A percentile compares a stretch with the other conserved stretches of the same genome.
Evolutionary conservation across 1,140 invertebrate species (phyloP).

Genomic region (Saccostrea cuccullata): DNA sequence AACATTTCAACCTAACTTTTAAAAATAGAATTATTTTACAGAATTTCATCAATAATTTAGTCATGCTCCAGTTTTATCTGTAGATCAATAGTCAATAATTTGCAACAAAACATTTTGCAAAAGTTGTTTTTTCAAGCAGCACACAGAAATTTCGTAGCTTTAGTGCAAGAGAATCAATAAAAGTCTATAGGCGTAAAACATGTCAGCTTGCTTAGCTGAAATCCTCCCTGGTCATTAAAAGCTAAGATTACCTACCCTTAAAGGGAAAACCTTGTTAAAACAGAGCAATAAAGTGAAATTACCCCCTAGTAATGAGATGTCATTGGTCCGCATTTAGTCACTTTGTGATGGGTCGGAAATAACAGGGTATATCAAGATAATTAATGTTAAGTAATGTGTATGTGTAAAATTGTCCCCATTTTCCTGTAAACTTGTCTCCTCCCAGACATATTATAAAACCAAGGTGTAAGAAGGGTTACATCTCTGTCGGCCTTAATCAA

Average conservation of each 20-base stretch:
- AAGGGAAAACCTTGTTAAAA: constrained; percentile 22
- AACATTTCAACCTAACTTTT: not conserved
- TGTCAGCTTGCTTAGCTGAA: not conserved
- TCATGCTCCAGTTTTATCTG: not conserved
- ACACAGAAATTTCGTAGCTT: not conserved
- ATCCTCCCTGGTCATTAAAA: constrained; percentile 31
- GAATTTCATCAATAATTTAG: constrained; percentile 11
- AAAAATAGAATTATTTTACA: not conserved
- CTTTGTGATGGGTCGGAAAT: constrained; percentile 1
- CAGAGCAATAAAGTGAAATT: constrained; percentile 35
- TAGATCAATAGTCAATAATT: not conserved
- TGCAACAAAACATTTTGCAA: not conserved
- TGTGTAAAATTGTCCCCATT: not conserved
- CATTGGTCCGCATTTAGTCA: constrained; percentile 6
- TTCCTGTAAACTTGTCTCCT: not conserved
- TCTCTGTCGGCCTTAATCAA: not conserved
- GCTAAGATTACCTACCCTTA: constrained; percentile 6
- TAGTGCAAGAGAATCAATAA: constrained; percentile 12
- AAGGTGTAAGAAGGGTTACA: not conserved
- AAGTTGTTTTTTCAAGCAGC: not conserved
- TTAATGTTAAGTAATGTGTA: constrained; percentile 27
- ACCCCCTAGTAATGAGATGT: constrained; percentile 6
- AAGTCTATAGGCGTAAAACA: constrained; percentile 1
- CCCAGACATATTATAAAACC: not conserved
- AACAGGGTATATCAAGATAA: constrained; percentile 34